Evolutionary conservation across 2,888 invertebrate genomes (phyloP).

Genomic region (Melieria crassipennis): DNA sequence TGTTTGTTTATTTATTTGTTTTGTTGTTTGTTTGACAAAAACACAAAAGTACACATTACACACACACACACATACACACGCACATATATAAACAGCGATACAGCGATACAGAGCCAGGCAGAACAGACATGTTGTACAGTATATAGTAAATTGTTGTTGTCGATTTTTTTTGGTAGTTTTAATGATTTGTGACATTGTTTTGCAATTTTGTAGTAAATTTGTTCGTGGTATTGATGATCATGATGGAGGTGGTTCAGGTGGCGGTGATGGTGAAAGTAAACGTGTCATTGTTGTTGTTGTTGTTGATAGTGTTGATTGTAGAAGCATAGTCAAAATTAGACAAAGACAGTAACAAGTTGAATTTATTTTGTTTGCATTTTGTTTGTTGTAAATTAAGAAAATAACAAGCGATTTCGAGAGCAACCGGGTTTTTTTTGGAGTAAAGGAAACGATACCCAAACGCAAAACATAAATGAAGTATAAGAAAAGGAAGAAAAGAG

Average conservation of each 20-base stretch:
- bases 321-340: not conserved
- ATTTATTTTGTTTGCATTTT: not conserved
- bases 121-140: conserved; percentile 32
- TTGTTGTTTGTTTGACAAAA: conserved; percentile 27
- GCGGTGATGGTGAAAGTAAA: not conserved
- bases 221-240: not conserved
- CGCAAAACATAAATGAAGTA: too few relatives aligned
- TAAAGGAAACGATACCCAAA: too few relatives aligned
- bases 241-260: not conserved
- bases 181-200: not conserved
- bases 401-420: too few relatives aligned
- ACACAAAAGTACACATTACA: conserved; percentile 41
- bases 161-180: not conserved
- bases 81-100: conserved; percentile 39
- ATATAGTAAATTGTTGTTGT: not conserved
- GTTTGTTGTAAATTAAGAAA: too few relatives aligned
- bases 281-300: not conserved
- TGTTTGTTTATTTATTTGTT: conserved; percentile 14
- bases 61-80: conserved; percentile 39
- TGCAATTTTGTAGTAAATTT: not conserved
- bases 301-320: not conserved
- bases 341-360: conserved; percentile 28
- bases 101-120: conserved; percentile 14
- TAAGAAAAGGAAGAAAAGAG: too few relatives aligned
- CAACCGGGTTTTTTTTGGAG: too few relatives aligned